Conservation (phyloP, 2,888 invertebrate genomes). For the Encarsia formosa region DNA sequence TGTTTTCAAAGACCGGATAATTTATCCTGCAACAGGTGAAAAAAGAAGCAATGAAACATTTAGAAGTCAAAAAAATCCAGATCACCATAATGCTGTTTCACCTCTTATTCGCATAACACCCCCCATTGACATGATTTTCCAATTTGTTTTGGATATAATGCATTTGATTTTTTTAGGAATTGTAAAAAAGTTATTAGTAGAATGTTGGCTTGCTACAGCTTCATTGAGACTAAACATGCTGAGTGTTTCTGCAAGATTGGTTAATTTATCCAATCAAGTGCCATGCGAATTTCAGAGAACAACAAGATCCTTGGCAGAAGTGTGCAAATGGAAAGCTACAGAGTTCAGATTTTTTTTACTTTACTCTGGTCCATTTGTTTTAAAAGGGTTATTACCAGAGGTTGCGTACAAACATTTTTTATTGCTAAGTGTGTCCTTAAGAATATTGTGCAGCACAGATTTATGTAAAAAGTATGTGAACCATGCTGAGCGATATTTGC, state of each 20-base stretch:
- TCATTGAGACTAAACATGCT: neutral
- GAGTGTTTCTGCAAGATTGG: neutral
- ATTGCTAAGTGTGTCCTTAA: neutral
- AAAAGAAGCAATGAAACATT: neutral
- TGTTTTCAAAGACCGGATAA: neutral
- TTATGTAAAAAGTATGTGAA: neutral
- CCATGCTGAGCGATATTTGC: neutral
- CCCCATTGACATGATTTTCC: neutral
- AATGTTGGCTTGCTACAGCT: neutral
- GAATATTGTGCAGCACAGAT: neutral
- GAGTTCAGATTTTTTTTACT: neutral
- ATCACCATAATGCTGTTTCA: neutral
- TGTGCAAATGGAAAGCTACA: constrained; percentile 3
- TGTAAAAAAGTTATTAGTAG: neutral
- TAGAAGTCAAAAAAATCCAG: neutral
- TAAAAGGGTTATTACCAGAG: neutral
- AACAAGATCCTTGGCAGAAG: neutral
- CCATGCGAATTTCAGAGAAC: neutral
- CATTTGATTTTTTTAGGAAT: neutral
- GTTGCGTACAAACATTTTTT: neutral
- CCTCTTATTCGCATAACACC: neutral
- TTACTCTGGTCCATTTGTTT: neutral
- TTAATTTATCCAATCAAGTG: neutral
- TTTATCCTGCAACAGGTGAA: neutral
- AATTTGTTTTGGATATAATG: neutral